These are phyloP conservation scores for Gobio occitaniae DNA, from an alignment of 2,797 vertebrate species.

Conservation along the genomic window DNA sequence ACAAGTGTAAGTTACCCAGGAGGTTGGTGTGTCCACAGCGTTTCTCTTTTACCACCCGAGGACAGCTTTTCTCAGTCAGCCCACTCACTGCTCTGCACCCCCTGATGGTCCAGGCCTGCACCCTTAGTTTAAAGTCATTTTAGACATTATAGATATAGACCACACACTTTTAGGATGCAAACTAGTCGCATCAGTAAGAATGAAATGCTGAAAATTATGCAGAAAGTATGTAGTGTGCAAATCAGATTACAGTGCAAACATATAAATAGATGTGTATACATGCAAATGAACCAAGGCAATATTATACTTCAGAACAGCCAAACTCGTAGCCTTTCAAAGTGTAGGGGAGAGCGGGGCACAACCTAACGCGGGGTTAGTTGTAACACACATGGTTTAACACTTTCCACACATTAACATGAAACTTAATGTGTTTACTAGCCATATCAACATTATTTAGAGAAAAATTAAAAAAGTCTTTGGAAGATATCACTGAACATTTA, in stretches of 20 bases:
- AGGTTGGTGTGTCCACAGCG: constrained; percentile 65
- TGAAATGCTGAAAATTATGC: not conserved
- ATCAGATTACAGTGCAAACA: not conserved
- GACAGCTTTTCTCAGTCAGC: constrained; percentile 77
- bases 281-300: not conserved
- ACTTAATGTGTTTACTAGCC: too few relatives aligned
- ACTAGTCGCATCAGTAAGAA: not conserved
- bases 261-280: not conserved
- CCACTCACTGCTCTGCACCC: constrained; percentile 78
- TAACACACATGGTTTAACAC: too few relatives aligned
- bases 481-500: too few relatives aligned
- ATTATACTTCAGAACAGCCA: not conserved
- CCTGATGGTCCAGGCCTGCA: constrained; percentile 75
- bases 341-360: not conserved
- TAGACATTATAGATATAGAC: not conserved
- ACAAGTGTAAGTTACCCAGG: constrained; percentile 88
- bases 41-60: constrained; percentile 78
- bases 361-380: too few relatives aligned
- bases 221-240: not conserved
- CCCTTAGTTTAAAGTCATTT: not conserved
- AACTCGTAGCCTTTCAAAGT: not conserved
- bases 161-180: not conserved
- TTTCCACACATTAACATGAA: too few relatives aligned
- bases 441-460: too few relatives aligned
- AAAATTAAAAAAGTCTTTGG: too few relatives aligned